Evolutionary conservation across 92 coral and sea anemone genomes (phyloP), one percentile per base, ranked within the genome.

Genomic region (Phenganax marumi): DNA sequence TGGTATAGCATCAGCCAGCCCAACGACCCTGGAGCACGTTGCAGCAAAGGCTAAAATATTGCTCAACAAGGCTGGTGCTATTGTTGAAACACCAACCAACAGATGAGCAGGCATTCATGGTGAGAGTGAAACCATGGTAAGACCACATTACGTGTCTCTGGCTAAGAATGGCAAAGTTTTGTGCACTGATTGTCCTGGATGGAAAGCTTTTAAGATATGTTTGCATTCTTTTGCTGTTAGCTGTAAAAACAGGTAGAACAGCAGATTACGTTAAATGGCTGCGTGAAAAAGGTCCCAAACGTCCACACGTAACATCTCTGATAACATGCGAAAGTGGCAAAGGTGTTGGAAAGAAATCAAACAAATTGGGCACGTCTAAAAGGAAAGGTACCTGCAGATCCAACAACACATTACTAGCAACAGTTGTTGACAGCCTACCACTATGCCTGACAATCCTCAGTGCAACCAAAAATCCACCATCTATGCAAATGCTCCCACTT

Each of bases 211-310:
- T 10, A 80, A 86, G 49, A 9, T 86, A 10, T 86, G 82, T 69
- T 51, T 81, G 2, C 89, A 81, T 73, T 46, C 86, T 54, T 65
- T 86, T 11, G 89, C 89, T 39, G 89, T 80, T n/a, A 3, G 89
- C 66, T 0, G 86, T 70, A 52, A 80, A 60, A 21, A 9, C 39
- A 8, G 73, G 61, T 3, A 26, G 26, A 17, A 50, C 82, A 23
- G 24, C 60, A 12, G 55, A 18, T 12, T 86, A 71, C 73, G 21
- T 86, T 10, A 50, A 70, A 1, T 86, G 82, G 89, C 22, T 56
- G 4, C 23, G 75, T 10, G n/a, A 17, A 17, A 66, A 23, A 9
- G 75, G 57, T 10, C 75, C 75, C 13, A 70, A 9, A 26, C 43
- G 76, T 10, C 23, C 73, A 39, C 80, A 86, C 73, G 12, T 86